Percentiles rank a stretch among this genome's conserved stretches.
Conservation (phyloP, 1,140 invertebrate species). For the Cardiocondyla obscurior region DNA sequence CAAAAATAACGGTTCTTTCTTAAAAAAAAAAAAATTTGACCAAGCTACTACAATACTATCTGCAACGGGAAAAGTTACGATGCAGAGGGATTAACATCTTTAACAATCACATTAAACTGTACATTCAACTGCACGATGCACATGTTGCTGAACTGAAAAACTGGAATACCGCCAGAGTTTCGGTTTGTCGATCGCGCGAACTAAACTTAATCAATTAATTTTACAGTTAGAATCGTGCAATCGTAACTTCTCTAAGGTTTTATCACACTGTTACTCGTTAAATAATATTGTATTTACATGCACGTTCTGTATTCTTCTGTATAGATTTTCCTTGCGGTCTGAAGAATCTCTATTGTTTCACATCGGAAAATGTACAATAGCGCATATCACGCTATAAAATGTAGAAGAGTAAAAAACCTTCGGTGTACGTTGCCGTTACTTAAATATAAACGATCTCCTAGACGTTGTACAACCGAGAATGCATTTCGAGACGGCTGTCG, state of each 20-base stretch:
- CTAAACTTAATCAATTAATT: not conserved
- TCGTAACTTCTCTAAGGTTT: not conserved
- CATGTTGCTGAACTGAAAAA: not conserved
- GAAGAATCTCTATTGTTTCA: not conserved
- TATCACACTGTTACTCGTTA: constrained; percentile 30
- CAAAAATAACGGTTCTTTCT: constrained; percentile 39
- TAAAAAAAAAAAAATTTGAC: constrained; percentile 17
- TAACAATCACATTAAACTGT: constrained; percentile 13
- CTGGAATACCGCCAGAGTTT: not conserved
- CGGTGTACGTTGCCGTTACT: constrained; percentile 6
- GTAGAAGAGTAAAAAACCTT: constrained; percentile 69
- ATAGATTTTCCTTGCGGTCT: not conserved
- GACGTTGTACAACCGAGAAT: constrained; percentile 38
- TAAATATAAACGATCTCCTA: constrained; percentile 15
- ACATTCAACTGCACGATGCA: not conserved
- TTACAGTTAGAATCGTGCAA: not conserved
- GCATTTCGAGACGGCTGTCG: constrained; percentile 49
- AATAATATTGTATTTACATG: constrained; percentile 21
- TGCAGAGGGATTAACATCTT: constrained; percentile 2
- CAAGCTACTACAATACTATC: constrained; percentile 4
- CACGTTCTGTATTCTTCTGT: not conserved
- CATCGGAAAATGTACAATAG: constrained; percentile 12
- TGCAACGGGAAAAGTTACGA: not conserved
- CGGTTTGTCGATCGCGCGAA: not conserved
- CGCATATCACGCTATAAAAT: constrained; percentile 51